Evolutionary conservation across 1,140 invertebrate species (phyloP).

Genomic region (Drosophila elegans): DNA sequence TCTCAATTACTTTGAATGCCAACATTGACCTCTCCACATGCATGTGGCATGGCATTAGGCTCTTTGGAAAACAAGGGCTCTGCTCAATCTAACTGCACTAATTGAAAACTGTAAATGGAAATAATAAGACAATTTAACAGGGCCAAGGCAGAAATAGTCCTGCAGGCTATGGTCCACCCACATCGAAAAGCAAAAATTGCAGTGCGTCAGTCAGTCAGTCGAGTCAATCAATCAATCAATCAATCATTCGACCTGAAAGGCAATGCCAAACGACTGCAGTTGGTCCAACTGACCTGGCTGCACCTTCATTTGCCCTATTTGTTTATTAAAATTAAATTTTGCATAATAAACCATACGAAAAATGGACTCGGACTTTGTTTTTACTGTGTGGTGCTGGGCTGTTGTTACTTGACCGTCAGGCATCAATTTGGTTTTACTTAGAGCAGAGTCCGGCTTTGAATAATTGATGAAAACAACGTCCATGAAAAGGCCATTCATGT

Average conservation of each 20-base stretch:
- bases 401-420: slow-evolving; percentile 11
- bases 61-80: not conserved
- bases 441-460: slow-evolving; percentile 43
- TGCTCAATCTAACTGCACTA: slow-evolving; percentile 7
- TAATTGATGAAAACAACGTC: slow-evolving; percentile 65
- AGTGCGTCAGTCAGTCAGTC: slow-evolving; percentile 11
- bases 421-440: slow-evolving; percentile 40
- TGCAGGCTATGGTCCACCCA: slow-evolving; percentile 1
- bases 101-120: slow-evolving; percentile 40
- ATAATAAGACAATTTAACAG: slow-evolving; percentile 29
- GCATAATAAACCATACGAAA: slow-evolving; percentile 71
- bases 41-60: slow-evolving; percentile 1
- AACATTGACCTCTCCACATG: not conserved
- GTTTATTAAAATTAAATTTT: slow-evolving; percentile 78
- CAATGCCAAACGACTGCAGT: slow-evolving; percentile 17
- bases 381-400: slow-evolving; percentile 4
- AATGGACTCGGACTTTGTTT: slow-evolving; percentile 23
- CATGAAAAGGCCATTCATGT: slow-evolving; percentile 55
- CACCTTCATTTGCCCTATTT: slow-evolving; percentile 54
- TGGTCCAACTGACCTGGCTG: not conserved
- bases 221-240: slow-evolving; percentile 37
- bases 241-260: slow-evolving; percentile 28
- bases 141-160: slow-evolving; percentile 6
- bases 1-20: slow-evolving; percentile 10
- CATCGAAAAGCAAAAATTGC: not conserved